A percentile compares a stretch with the other conserved stretches of the same genome.
phyloP scores from a whole-genome alignment of 2,113 vertebrate species.

The Echinops telfairi region DNA sequence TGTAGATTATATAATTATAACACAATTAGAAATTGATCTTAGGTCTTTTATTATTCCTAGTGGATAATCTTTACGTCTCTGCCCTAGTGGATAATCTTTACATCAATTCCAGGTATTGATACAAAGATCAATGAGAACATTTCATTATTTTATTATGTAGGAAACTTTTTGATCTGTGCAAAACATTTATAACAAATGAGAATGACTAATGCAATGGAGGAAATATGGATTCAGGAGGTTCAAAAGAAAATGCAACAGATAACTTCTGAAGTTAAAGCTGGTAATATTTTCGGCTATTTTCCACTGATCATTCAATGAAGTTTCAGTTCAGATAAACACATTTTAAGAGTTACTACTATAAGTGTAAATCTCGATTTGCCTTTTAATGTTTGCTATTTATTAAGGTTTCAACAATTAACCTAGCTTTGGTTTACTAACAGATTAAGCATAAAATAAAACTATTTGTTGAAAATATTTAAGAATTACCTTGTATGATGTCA shows the following conservation, averaged over 20 bases:
- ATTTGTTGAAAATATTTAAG: background rate
- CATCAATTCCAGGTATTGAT: background rate
- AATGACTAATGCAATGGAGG: background rate
- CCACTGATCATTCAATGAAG: background rate
- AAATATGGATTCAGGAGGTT: background rate
- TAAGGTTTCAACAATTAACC: background rate
- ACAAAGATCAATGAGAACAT: background rate
- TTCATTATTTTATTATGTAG: background rate
- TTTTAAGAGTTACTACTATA: slow-evolving; percentile 28
- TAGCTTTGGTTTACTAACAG: background rate
- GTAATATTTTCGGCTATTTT: background rate
- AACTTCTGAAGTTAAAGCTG: slow-evolving; percentile 9
- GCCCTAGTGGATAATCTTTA: background rate
- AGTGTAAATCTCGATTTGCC: background rate
- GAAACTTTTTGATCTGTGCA: background rate
- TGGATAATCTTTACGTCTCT: background rate
- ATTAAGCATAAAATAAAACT: background rate
- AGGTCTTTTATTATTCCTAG: background rate
- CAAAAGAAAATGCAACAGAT: background rate
- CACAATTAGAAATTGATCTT: background rate
- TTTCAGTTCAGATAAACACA: slow-evolving; percentile 48
- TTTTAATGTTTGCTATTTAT: background rate
- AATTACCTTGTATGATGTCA: background rate
- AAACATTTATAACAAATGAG: background rate
- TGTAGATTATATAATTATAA: background rate